phyloP scores from a whole-genome alignment of 2,113 vertebrate genomes.

The Hypomesus transpacificus region DNA sequence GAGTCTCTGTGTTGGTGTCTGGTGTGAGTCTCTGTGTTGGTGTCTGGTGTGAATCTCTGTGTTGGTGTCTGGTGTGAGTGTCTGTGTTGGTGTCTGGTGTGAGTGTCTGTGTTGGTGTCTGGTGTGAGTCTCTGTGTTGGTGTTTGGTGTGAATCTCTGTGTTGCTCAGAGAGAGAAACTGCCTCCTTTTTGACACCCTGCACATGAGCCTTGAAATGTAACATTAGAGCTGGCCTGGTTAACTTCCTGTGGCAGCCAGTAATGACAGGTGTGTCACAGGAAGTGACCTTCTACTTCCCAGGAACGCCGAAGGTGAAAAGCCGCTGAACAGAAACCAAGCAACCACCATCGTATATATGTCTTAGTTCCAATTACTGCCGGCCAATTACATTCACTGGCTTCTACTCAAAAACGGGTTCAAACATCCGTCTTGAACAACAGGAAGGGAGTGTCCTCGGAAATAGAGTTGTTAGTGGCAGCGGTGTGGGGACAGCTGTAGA shows the following conservation, averaged over 20 bases:
- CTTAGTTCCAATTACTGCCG: constrained; percentile 44
- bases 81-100: no score
- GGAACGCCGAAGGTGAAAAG: background rate
- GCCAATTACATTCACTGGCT: constrained; percentile 53
- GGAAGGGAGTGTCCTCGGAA: constrained; percentile 71
- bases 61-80: no score
- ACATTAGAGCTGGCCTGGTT: background rate
- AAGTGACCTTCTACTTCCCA: constrained; percentile 32
- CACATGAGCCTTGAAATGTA: no score
- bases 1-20: no score
- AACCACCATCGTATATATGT: constrained; percentile 28
- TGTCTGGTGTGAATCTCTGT: no score
- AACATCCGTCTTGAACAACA: constrained; percentile 69
- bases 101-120: no score
- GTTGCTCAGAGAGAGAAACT: background rate
- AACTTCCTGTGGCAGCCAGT: constrained; percentile 33
- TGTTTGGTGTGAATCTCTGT: background rate
- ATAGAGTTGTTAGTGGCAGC: constrained; percentile 66
- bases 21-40: no score
- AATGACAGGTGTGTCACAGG: constrained; percentile 44
- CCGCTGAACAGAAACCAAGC: no score
- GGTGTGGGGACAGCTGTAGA: constrained; percentile 50
- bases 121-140: no score
- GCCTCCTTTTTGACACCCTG: no score
- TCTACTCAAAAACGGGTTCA: constrained; percentile 53